These are phyloP conservation scores for Ptychochromis oligacanthus DNA, from an alignment of 2,113 vertebrate genomes.

Conservation along the genomic window DNA sequence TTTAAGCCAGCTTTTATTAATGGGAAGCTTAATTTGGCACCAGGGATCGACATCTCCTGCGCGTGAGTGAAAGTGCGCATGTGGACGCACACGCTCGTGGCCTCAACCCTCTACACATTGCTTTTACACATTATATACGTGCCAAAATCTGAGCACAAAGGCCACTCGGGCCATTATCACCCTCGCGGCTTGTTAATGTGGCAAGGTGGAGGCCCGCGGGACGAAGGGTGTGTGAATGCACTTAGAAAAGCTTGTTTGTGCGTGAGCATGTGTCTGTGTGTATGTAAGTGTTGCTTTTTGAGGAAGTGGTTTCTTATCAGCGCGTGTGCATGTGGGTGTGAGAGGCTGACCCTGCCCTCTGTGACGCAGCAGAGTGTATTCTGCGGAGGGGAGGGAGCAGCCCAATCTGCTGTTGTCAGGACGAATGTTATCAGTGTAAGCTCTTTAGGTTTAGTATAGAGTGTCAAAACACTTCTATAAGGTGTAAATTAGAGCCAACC, in stretches of 20 bases:
- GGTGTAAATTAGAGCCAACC: slow-evolving; percentile 18
- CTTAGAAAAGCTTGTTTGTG: neutral
- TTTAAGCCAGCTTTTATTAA: neutral
- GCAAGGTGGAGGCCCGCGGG: slow-evolving; percentile 5
- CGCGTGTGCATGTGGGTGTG: slow-evolving; percentile 39
- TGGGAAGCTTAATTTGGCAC: neutral
- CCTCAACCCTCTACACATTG: neutral
- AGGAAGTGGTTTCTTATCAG: slow-evolving; percentile 68
- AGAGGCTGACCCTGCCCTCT: slow-evolving; percentile 29
- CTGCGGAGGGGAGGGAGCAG: neutral
- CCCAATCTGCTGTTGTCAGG: slow-evolving; percentile 1
- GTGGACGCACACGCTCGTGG: neutral
- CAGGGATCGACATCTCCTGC: neutral
- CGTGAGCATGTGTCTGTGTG: neutral
- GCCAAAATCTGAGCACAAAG: neutral
- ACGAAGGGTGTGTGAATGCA: slow-evolving; percentile 24
- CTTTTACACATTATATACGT: neutral
- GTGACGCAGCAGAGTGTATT: slow-evolving; percentile 26
- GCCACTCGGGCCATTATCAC: slow-evolving; percentile 30
- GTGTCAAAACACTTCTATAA: neutral
- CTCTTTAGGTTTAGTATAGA: neutral
- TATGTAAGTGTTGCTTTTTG: neutral
- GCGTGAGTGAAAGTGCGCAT: neutral
- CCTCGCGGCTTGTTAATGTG: slow-evolving; percentile 29
- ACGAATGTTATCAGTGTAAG: neutral